These are phyloP conservation scores for Phaetusa simplex DNA, from an alignment of 2,113 vertebrate species.

Conservation along the genomic window DNA sequence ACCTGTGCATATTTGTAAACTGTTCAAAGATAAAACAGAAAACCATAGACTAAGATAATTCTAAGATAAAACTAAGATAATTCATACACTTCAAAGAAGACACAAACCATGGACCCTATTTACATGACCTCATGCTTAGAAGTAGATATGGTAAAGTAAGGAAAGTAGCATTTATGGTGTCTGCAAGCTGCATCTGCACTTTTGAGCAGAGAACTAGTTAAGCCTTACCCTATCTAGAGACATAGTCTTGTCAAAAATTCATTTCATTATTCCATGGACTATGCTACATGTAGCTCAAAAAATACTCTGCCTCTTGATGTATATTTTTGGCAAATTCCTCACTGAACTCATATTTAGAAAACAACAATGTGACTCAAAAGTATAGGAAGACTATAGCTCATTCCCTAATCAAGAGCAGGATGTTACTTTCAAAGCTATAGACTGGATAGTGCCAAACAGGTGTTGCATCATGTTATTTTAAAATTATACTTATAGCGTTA, in stretches of 20 bases:
- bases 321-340: not conserved
- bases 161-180: not conserved
- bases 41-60: not conserved
- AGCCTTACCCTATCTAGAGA: not conserved
- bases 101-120: not conserved
- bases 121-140: not conserved
- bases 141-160: not conserved
- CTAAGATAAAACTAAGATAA: not conserved
- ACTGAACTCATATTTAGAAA: not conserved
- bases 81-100: not conserved
- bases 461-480: not conserved
- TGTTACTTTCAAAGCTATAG: not conserved
- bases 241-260: not conserved
- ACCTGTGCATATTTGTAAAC: not conserved
- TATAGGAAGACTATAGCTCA: not conserved
- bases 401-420: not conserved
- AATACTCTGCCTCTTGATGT: not conserved
- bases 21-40: not conserved
- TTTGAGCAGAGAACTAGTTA: not conserved
- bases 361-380: not conserved
- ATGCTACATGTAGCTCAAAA: not conserved
- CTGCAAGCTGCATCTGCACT: not conserved
- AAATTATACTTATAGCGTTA: not conserved
- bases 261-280: not conserved
- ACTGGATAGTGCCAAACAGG: not conserved